phyloP scores from a whole-genome alignment of 2,888 invertebrate species.

The Chrysolina haemoptera region DNA sequence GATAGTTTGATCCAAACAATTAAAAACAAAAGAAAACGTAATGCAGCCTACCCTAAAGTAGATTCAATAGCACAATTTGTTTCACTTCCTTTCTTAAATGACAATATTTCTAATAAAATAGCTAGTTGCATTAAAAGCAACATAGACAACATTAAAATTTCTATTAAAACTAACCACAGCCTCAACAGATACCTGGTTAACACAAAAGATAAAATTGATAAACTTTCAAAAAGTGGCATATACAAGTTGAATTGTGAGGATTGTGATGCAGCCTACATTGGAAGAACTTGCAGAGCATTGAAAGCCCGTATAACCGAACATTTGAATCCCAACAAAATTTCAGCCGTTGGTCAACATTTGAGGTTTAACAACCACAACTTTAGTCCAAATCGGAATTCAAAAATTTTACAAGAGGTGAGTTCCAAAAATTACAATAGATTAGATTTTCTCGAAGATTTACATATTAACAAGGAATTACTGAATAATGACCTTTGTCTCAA shows the following conservation, averaged over 20 bases:
- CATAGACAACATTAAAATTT: not conserved
- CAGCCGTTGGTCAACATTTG: too few species aligned
- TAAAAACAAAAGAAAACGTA: too few species aligned
- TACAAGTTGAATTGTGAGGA: constrained; percentile 21
- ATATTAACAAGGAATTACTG: too few species aligned
- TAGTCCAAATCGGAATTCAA: too few species aligned
- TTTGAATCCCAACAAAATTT: not conserved
- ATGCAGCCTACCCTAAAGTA: too few species aligned
- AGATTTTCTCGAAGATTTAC: too few species aligned
- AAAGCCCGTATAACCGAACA: constrained; percentile 29
- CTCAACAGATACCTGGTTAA: constrained; percentile 8
- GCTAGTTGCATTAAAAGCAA: not conserved
- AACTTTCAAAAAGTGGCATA: constrained; percentile 22
- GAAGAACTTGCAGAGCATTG: constrained; percentile 26
- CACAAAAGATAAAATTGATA: constrained; percentile 25
- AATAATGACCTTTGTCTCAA: too few species aligned
- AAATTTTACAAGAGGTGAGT: too few species aligned
- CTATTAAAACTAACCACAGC: not conserved
- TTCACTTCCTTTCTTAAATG: not conserved
- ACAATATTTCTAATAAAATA: not conserved
- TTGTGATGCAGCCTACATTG: constrained; percentile 11
- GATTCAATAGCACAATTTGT: too few species aligned
- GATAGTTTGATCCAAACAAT: too few species aligned
- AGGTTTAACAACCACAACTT: too few species aligned
- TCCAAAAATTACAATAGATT: too few species aligned